Base-by-base conservation (phyloP, 2,113 vertebrate species). In the Vidua macroura region DNA sequence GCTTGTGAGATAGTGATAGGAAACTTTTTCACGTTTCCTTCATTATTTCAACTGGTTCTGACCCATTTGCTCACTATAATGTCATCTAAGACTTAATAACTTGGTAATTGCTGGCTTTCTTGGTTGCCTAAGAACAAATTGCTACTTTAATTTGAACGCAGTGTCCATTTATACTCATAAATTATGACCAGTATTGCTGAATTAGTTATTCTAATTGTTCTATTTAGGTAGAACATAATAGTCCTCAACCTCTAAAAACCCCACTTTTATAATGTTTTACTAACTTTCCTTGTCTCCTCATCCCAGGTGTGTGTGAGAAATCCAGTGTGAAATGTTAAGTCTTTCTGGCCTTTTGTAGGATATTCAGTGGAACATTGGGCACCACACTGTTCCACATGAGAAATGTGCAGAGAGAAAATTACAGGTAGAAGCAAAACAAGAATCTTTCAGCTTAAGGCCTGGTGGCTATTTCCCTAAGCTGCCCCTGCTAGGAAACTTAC, bases 61-160 rank as follows among this genome's bases (percentile, higher is more conserved):
- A 92, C 51, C 11, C n/a, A 21, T 84, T 67, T 93, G 16, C 10
- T 88, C 70, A 62, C 23, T 62, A 39, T 18, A 73, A 55, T 70
- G 60, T 43, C 64, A 86, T 59, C 49, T 91, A 92, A 79, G 63
- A 44, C 76, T 68, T 83, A 80, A 78, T 75, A 86, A 53, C 33
- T 46, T 73, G 8, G 19, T 55, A 83, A 69, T 76, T 59, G 24
- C 30, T 74, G 22, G 60, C 22, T 72, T 93, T n/a, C 55, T 95
- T 83, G 31, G 5, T 67, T 93, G 22, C 56, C 48, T 90, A 80
- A 90, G 24, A 93, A 88, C 49, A 94, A 88, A 88, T 74, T 88
- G 39, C 30, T 74, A 35, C 16, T 82, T 91, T 91, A 91, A 70
- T 89, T 93, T 95, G 64, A 91, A 83, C 39, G 5, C 39, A 5